Conservation (phyloP, 2,113 vertebrate species). For the Prinia subflava region DNA sequence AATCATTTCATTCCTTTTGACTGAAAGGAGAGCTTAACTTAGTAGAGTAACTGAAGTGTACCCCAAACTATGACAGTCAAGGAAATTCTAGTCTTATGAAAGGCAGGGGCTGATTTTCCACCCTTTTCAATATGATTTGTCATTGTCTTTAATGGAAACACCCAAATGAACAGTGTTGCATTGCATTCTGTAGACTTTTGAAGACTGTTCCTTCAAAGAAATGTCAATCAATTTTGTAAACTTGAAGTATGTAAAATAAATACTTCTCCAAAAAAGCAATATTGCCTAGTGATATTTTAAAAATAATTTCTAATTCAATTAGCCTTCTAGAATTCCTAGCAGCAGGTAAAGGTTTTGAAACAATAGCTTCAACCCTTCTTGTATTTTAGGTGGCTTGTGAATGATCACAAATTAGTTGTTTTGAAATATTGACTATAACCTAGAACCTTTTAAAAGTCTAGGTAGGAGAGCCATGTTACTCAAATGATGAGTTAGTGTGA, state of each 20-base stretch:
- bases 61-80: neutral
- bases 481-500: neutral
- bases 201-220: neutral
- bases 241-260: neutral
- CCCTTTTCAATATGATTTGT: neutral
- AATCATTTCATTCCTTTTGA: neutral
- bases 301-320: neutral
- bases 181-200: neutral
- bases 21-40: neutral
- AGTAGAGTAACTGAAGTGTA: neutral
- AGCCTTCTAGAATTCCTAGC: neutral
- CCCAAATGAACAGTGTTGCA: neutral
- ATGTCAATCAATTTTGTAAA: neutral
- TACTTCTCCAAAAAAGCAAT: neutral
- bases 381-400: neutral
- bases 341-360: neutral
- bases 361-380: neutral
- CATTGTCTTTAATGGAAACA: neutral
- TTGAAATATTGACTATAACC: neutral
- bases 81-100: neutral
- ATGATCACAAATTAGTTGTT: neutral
- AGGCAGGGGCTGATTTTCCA: neutral
- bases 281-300: neutral
- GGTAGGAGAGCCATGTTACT: neutral
- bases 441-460: neutral